Evolutionary conservation across 2,797 vertebrate species (phyloP), one percentile per base, ranked within the genome.

Genomic region (Anas capensis): DNA sequence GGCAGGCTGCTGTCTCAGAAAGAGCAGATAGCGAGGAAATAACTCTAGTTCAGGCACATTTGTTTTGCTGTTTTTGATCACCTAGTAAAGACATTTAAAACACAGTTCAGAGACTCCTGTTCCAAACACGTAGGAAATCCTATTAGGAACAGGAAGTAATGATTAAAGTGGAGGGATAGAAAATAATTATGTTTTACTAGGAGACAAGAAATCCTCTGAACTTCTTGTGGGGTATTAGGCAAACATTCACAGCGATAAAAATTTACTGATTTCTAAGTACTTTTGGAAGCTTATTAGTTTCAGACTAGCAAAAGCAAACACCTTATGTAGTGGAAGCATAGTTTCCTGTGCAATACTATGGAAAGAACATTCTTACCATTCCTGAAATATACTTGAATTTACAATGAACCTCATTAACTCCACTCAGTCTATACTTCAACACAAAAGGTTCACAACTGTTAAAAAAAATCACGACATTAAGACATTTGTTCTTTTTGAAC

Each of bases 1-100:
- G 65, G 98, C 99, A 7, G 99, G 99, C 97, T 99, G 99, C 96
- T 99, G 99, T 90, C 99, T 98, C 88, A 99, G 98, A 98, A 99
- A 99, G 57, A 99, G 99, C 94, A 99, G 98, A 97, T 99, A 99
- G 15, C 99, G 98, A 23, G 99, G 99, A 94, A 99, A 99, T 71
- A 99, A 98, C 97, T 99, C 99, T 91, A 99, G 98, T 96, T 99
- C 99, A 2, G 99, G 91, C 72, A 97, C 97, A 56, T 98, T 96
- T 1, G 98, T 98, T 96, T 98, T 98, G 93, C 98, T 99, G 89
- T 99, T 98, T 97, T 97, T 98, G 97, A 99, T 99, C 40, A 99
- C 99, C 99, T 99, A 96, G 57, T 46, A 48, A 64, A 70, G 64
- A 62, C 0, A 2, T 17, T 13, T 8, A 69, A 53, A 70, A 34